phyloP scores from a whole-genome alignment of 2,113 vertebrate genomes.

The Megaptera novaeangliae region DNA sequence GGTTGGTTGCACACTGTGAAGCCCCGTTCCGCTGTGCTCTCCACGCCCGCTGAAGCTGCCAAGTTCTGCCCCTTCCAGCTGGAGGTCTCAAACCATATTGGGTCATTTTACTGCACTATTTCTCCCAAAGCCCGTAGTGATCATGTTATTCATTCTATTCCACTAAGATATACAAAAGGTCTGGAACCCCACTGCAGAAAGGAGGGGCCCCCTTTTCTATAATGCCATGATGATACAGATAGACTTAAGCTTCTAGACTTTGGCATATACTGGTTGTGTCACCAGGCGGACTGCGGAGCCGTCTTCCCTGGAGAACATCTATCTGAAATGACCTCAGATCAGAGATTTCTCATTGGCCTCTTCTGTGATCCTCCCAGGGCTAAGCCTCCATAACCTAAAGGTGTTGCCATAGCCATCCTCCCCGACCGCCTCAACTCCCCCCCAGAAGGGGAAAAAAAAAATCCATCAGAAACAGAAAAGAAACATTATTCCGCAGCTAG shows the following conservation, averaged over 20 bases:
- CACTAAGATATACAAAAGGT: neutral
- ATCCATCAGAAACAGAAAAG: neutral
- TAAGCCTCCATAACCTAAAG: neutral
- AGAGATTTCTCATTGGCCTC: neutral
- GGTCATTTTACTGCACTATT: neutral
- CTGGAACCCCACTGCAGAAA: neutral
- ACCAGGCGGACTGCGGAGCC: neutral
- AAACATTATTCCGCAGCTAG: neutral
- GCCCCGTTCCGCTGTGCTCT: neutral
- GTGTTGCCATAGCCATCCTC: neutral
- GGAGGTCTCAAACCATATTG: neutral
- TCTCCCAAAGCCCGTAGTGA: neutral
- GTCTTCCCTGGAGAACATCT: neutral
- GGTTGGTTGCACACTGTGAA: neutral
- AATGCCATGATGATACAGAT: neutral
- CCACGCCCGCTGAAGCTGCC: neutral
- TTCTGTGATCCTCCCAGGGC: neutral
- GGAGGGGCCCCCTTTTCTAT: neutral
- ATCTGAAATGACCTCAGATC: neutral
- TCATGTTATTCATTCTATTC: neutral
- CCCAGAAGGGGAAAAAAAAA: neutral
- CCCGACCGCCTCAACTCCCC: neutral
- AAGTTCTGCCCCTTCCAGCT: neutral
- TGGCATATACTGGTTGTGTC: neutral
- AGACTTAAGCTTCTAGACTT: neutral